These are phyloP conservation scores for Coregonus clupeaformis DNA, from an alignment of 2,113 vertebrate genomes.

Conservation along the genomic window DNA sequence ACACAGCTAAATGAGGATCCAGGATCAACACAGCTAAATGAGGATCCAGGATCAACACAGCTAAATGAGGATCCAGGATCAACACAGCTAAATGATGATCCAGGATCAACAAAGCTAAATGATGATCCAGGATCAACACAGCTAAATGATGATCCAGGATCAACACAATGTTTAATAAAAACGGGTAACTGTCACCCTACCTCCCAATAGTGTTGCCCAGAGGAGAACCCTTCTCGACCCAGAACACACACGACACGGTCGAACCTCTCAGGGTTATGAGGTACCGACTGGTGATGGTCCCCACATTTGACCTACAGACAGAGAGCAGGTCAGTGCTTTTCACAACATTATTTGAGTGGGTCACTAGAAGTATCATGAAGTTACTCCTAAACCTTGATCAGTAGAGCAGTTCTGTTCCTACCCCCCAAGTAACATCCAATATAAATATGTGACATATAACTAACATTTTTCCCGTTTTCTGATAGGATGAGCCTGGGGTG, in stretches of 20 bases:
- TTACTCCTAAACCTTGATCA: no score
- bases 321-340: neutral
- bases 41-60: no score
- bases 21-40: no score
- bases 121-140: no score
- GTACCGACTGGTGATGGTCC: constrained; percentile 50
- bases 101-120: no score
- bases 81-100: no score
- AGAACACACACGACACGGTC: constrained; percentile 69
- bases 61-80: no score
- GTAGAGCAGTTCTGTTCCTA: no score
- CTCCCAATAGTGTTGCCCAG: constrained; percentile 76
- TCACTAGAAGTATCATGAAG: no score
- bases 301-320: constrained; percentile 57
- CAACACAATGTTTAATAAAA: constrained; percentile 67
- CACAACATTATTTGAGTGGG: no score
- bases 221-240: constrained; percentile 62
- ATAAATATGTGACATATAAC: constrained; percentile 10
- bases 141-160: no score
- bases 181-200: constrained; percentile 36
- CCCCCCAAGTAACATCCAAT: neutral
- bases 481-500: constrained; percentile 71
- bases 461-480: constrained; percentile 68
- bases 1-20: no score
- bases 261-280: constrained; percentile 62